phyloP scores from a whole-genome alignment of 2,888 invertebrate genomes.

The Pseudolycoriella hygida region DNA sequence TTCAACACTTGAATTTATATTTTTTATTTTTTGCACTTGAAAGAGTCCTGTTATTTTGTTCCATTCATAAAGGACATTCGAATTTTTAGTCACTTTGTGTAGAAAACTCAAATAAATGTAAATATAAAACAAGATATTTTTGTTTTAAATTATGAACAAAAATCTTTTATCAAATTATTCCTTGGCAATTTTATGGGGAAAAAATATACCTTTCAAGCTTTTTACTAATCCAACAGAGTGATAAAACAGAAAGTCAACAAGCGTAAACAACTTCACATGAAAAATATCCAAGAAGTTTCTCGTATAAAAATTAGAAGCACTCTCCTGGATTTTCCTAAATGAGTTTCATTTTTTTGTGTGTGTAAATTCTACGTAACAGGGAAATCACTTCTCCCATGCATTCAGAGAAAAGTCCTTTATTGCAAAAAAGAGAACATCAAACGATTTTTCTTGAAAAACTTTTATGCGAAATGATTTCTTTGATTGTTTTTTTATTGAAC shows the following conservation, averaged over 20 bases:
- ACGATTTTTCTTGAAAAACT: no score
- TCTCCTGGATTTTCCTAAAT: not conserved
- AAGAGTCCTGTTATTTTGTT: no score
- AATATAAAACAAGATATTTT: no score
- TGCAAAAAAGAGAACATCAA: no score
- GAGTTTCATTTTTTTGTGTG: not conserved
- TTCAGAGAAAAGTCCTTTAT: not conserved
- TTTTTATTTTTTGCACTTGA: not conserved
- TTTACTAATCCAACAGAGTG: not conserved
- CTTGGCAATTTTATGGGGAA: not conserved
- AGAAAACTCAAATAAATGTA: not conserved
- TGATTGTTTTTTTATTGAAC: no score
- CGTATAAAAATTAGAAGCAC: not conserved
- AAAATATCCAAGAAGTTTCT: not conserved
- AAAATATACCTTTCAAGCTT: not conserved
- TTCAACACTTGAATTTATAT: not conserved
- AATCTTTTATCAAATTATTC: no score
- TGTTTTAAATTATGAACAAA: no score
- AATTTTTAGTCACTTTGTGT: not conserved
- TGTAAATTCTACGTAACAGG: no score
- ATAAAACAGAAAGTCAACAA: not conserved
- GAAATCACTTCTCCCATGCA: not conserved
- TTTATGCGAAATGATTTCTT: no score
- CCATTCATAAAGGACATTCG: not conserved
- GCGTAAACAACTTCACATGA: not conserved